Conservation (phyloP, 2,797 vertebrate genomes). For the Staurois parvus region DNA sequence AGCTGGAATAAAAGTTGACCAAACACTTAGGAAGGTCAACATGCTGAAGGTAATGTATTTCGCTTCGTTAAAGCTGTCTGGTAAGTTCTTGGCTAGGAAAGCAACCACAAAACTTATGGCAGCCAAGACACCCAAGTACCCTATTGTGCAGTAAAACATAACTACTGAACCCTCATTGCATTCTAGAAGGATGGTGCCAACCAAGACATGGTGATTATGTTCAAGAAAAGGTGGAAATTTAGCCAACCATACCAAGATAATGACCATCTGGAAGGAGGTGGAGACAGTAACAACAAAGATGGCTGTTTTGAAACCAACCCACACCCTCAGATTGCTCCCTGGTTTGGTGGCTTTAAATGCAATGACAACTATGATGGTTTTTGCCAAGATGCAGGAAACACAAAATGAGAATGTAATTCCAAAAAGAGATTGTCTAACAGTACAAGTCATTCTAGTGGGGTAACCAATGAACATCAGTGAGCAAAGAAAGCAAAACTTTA, state of each 20-base stretch:
- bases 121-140: conserved; percentile 44
- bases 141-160: conserved; percentile 27
- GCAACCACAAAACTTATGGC: conserved; percentile 42
- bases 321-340: conserved; percentile 3
- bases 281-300: background rate
- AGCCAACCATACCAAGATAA: background rate
- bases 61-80: conserved; percentile 59
- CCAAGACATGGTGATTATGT: background rate
- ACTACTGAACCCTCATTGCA: conserved; percentile 27
- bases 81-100: conserved; percentile 53
- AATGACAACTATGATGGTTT: conserved; percentile 32
- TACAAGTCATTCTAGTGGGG: conserved; percentile 21
- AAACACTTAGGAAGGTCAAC: conserved; percentile 54
- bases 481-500: conserved; percentile 39
- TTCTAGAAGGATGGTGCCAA: conserved; percentile 20
- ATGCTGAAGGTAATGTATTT: conserved; percentile 60
- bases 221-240: background rate
- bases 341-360: conserved; percentile 44
- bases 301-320: conserved; percentile 10
- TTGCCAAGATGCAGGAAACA: conserved; percentile 27
- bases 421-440: conserved; percentile 25
- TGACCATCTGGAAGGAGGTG: background rate
- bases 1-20: conserved; percentile 44
- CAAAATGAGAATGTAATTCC: conserved; percentile 34
- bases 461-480: conserved; percentile 27